Evolutionary conservation across 1,140 invertebrate species (phyloP).

Genomic region (Leguminivora glycinivorella): DNA sequence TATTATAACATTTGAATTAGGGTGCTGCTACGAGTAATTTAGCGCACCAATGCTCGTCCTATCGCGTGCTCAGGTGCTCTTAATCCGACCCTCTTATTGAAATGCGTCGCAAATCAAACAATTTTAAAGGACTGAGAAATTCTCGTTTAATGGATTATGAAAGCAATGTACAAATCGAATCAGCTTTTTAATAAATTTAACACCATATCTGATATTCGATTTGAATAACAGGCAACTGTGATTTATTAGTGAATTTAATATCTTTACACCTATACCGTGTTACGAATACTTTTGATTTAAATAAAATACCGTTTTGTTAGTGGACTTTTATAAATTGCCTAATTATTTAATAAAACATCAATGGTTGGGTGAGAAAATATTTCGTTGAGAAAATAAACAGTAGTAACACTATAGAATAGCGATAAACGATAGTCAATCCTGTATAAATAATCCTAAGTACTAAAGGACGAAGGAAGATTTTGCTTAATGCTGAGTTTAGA

Average conservation of each 20-base stretch:
- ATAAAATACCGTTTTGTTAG: too few species aligned
- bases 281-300: background rate
- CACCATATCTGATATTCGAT: constrained; percentile 12
- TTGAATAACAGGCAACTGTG: background rate
- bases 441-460: too few species aligned
- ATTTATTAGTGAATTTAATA: background rate
- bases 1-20: background rate
- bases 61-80: constrained; percentile 21
- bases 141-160: constrained; percentile 11
- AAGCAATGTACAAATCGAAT: constrained; percentile 4
- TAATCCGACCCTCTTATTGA: constrained; percentile 6
- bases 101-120: constrained; percentile 20
- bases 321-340: too few species aligned
- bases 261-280: background rate
- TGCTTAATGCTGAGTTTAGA: too few species aligned
- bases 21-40: background rate
- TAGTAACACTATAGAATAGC: too few species aligned
- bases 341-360: too few species aligned
- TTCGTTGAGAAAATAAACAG: too few species aligned
- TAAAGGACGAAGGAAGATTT: too few species aligned
- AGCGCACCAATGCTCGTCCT: background rate
- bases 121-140: constrained; percentile 27
- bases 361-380: too few species aligned
- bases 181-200: constrained; percentile 17
- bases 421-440: too few species aligned